Evolutionary conservation across 2,113 vertebrate genomes (phyloP), one percentile per base, ranked within the genome.

Genomic region (Sceloporus tristichus): DNA sequence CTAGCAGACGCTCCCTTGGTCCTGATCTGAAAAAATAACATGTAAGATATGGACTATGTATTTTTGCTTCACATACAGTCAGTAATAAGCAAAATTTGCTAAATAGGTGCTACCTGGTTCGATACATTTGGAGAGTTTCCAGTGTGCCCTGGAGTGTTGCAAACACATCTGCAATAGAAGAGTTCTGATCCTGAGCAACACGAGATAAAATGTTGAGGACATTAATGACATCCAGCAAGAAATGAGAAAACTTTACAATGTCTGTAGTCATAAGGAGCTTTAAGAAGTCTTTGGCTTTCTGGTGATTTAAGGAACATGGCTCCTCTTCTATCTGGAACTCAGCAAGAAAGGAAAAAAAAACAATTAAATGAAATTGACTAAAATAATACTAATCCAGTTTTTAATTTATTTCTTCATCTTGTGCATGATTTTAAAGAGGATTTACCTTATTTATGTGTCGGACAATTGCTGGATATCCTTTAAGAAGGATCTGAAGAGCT

Each of bases 361-460:
- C 5, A 38, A 5, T 0, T 86, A 71, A 54, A 54, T 71, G 9
- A 83, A 79, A 85, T 87, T 27, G 59, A 79, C 0, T 40, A 16
- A 18, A 65, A 62, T 5, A 71, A 9, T 29, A 71, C 25, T 71
- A 71, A 68, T 74, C 53, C 48, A 53, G n/a, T 87, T 85, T 87
- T 88, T 86, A 23, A 53, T 27, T 42, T 77, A 40, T 79, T 85
- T 23, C 79, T 40, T 82, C 40, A 29, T 68, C 2, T 74, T 73
- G 87, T 21, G 65, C 13, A 11, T 16, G 40, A 80, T 91, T 90
- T 91, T 81, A 86, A 92, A 91, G 48, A 92, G 68, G 0, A 92
- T 89, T 96, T 95, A 96, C 96, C 87, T 94, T 92, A 65, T 62
- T 91, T 42, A 96, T 79, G 48, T 96, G 95, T 83, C 91, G 92